Base-by-base conservation (phyloP, 2,113 vertebrate genomes). In the Corythornis vintsioides region DNA sequence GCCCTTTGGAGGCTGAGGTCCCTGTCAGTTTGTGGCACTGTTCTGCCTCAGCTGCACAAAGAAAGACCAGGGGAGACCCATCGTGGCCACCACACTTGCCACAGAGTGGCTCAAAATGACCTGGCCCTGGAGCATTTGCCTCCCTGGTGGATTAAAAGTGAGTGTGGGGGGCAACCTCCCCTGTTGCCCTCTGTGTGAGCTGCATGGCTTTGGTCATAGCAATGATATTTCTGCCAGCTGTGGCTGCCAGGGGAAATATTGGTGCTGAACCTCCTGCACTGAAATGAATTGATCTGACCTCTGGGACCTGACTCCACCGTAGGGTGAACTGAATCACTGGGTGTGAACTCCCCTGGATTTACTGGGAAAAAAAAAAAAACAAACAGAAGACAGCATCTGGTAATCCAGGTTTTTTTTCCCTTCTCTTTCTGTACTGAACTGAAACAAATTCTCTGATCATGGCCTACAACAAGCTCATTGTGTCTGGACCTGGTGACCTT, bases 241-340 rank as follows among this genome's bases (percentile, higher is more conserved):
- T 52, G 65, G 20, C 77, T 90, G 89, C 52, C 53, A 56, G 67
- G 33, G 24, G 22, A 72, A 61, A 65, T 5, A 45, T 43, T 79
- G 57, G 55, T 18, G 17, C 31, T n/a, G 13, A 43, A 47, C 0
- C 0, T 76, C n/a, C 43, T 92, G 40, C 2, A 0, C 79, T 83
- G 92, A 87, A 83, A 86, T 86, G 64, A 45, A 91, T 95, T 87
- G 26, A 61, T 48, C 35, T 94, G 94, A 89, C 77, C 90, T 92
- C 14, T 0, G 0, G 42, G 66, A 84, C 38, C 33, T 45, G 50
- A 42, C 31, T 79, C 10, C n/a, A 4, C 83, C 0, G 0, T 31
- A 66, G 55, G 15, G 48, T 69, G 70, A 88, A 78, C 60, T 0
- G 0, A 88, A 31, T 45, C 1, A 0, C 29, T 40, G 38, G 3